phyloP scores from a whole-genome alignment of 2,113 vertebrate species.

The Myodes glareolus region DNA sequence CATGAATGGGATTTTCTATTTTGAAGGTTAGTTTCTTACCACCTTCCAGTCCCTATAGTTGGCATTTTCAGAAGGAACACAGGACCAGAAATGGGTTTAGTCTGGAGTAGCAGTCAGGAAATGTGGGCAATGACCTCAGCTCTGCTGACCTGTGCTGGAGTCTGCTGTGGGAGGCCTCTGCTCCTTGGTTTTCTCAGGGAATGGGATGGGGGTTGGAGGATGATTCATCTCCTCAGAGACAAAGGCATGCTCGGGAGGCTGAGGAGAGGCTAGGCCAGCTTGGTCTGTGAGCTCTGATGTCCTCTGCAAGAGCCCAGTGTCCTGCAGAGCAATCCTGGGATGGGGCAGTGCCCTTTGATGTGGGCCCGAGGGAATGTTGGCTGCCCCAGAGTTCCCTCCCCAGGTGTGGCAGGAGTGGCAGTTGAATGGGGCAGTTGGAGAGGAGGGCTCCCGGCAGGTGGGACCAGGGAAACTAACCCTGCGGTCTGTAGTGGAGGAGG shows the following conservation, averaged over 20 bases:
- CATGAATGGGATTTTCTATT: neutral
- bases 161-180: neutral
- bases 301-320: neutral
- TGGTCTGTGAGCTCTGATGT: fast-evolving
- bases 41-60: no score
- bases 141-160: neutral
- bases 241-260: neutral
- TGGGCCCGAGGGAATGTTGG: constrained; percentile 41
- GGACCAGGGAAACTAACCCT: neutral
- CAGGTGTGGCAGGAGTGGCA: neutral
- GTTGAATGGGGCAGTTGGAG: constrained; percentile 74
- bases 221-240: neutral
- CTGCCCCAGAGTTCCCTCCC: constrained; percentile 58
- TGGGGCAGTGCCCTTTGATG: constrained; percentile 46
- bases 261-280: neutral
- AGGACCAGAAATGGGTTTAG: neutral
- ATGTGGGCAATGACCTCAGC: neutral
- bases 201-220: no score
- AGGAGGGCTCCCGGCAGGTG: neutral
- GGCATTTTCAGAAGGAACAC: neutral
- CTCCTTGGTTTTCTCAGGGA: neutral
- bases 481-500: neutral
- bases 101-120: neutral
- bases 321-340: neutral
- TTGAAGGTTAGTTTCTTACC: neutral